Conservation (phyloP, 2,888 invertebrate species). For the Ellobium chinense region DNA sequence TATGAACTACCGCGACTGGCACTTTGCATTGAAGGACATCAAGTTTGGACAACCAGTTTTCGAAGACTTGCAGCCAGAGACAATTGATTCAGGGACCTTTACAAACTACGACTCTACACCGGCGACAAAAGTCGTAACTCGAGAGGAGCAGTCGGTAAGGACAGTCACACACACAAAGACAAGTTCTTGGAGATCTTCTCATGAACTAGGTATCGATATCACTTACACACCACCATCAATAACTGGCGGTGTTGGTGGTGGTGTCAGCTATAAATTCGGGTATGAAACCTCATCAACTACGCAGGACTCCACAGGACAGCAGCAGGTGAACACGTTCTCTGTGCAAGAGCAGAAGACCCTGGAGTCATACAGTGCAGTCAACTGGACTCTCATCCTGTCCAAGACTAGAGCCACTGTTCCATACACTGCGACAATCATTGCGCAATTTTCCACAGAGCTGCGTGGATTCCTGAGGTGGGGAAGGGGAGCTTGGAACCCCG, state of each 20-base stretch:
- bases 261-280: not conserved
- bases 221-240: too few relatives aligned
- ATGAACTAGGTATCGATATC: too few relatives aligned
- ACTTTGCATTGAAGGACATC: not conserved
- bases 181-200: too few relatives aligned
- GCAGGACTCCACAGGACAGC: not conserved
- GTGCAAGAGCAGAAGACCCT: not conserved
- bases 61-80: not conserved
- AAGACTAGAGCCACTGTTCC: constrained; percentile 22
- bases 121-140: too few relatives aligned
- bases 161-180: too few relatives aligned
- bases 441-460: constrained; percentile 20
- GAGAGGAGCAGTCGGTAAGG: too few relatives aligned
- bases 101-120: too few relatives aligned
- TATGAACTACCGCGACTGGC: constrained; percentile 18
- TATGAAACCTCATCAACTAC: constrained; percentile 8
- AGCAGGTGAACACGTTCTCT: not conserved
- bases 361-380: not conserved
- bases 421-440: constrained; percentile 3
- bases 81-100: not conserved
- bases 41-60: not conserved
- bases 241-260: too few relatives aligned
- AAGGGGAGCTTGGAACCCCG: not conserved
- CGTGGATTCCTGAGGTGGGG: constrained; percentile 28
- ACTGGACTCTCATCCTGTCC: not conserved